These are phyloP conservation scores for Salticus scenicus DNA, from an alignment of 2,888 invertebrate species.

Conservation along the genomic window DNA sequence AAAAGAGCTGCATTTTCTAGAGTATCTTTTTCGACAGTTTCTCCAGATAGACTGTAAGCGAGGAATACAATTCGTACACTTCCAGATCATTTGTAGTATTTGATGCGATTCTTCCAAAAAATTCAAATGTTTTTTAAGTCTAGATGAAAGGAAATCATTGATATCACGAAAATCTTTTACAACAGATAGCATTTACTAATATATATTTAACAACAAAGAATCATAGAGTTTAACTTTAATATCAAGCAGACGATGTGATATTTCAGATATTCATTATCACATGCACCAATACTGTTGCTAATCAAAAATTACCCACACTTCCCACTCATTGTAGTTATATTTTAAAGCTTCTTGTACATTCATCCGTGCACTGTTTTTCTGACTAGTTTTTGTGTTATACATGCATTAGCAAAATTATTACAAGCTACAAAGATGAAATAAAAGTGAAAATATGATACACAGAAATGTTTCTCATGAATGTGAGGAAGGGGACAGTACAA, in stretches of 20 bases:
- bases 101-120: constrained; percentile 85
- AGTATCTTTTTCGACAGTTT: constrained; percentile 75
- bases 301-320: constrained; percentile 95
- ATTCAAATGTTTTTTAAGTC: constrained; percentile 80
- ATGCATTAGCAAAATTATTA: constrained; percentile 97
- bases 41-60: constrained; percentile 78
- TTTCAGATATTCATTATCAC: constrained; percentile 87
- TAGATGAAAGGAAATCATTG: constrained; percentile 75
- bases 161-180: constrained; percentile 81
- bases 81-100: constrained; percentile 80
- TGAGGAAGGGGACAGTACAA: too few species aligned
- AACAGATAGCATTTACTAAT: constrained; percentile 83
- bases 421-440: constrained; percentile 97
- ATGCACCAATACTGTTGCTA: constrained; percentile 89
- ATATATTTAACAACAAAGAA: constrained; percentile 84
- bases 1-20: constrained; percentile 81
- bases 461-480: too few species aligned
- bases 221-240: constrained; percentile 87
- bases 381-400: constrained; percentile 89
- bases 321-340: constrained; percentile 93
- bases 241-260: constrained; percentile 90
- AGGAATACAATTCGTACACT: constrained; percentile 88
- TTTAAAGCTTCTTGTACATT: constrained; percentile 91
- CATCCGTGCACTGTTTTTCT: constrained; percentile 89
- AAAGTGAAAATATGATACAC: too few species aligned